Evolutionary conservation across 2,113 vertebrate genomes (phyloP).

Genomic region (Sinocyclocheilus anophthalmus): DNA sequence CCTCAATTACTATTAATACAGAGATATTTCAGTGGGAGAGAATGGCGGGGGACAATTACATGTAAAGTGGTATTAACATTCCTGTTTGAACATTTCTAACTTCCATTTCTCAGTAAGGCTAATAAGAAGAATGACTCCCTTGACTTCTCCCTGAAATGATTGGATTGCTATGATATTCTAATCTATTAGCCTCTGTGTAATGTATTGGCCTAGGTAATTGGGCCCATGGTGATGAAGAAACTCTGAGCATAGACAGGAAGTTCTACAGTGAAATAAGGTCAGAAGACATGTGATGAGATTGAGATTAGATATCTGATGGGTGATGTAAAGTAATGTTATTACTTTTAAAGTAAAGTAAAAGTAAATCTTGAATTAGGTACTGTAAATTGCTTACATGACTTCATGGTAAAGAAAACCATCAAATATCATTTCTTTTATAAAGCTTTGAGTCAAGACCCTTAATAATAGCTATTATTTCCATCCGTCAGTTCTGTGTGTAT

Average conservation of each 20-base stretch:
- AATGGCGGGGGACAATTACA: conserved; percentile 96
- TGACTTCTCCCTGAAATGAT: conserved; percentile 99
- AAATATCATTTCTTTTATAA: conserved; percentile 14
- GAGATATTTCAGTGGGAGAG: conserved; percentile 92
- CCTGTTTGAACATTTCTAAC: conserved; percentile 99
- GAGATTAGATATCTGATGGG: background rate
- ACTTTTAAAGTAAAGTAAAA: background rate
- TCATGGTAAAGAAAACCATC: conserved; percentile 5
- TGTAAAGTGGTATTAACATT: conserved; percentile 99
- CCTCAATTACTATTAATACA: conserved; percentile 99
- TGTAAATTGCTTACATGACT: conserved; percentile 18
- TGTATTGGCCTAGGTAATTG: conserved; percentile 99
- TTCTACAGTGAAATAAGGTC: background rate
- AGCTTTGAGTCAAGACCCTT: conserved; percentile 1
- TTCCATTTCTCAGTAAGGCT: conserved; percentile 95
- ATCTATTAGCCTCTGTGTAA: conserved; percentile 98
- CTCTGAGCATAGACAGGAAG: conserved; percentile 20
- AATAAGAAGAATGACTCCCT: conserved; percentile 99
- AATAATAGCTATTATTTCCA: conserved; percentile 37
- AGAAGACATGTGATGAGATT: conserved; percentile 7
- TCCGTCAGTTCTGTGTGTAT: background rate
- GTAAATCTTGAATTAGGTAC: background rate
- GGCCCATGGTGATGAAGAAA: conserved; percentile 85
- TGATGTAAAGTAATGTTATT: background rate
- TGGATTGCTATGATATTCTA: conserved; percentile 99